Conservation (phyloP, 1,140 invertebrate species). For the Diorhabda carinulata region DNA sequence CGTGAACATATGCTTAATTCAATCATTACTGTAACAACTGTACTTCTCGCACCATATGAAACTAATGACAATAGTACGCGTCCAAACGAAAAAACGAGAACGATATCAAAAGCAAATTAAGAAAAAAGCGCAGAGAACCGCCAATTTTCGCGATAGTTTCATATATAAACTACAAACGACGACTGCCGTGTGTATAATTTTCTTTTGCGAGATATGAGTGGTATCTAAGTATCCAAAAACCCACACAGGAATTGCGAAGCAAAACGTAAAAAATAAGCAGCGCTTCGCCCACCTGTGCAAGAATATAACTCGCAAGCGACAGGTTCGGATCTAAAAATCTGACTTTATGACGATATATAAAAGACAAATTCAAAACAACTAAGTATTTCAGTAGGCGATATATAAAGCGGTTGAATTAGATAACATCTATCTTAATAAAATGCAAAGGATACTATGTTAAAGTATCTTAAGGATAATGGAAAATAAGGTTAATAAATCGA, state of each 20-base stretch:
- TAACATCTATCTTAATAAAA: not conserved
- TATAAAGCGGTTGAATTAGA: not conserved
- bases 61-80: too few relatives aligned
- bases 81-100: not conserved
- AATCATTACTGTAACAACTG: not conserved
- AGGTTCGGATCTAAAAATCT: constrained; percentile 4
- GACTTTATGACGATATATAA: not conserved
- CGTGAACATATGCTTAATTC: not conserved
- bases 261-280: constrained; percentile 13
- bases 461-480: not conserved
- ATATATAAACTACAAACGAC: not conserved
- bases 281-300: constrained; percentile 17
- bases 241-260: constrained; percentile 19
- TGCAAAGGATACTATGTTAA: not conserved
- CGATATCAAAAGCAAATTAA: not conserved
- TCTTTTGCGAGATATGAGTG: constrained; percentile 18
- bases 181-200: constrained; percentile 16
- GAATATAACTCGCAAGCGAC: constrained; percentile 5
- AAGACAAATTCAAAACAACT: not conserved
- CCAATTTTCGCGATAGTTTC: not conserved
- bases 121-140: not conserved
- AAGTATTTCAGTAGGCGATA: not conserved
- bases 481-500: not conserved
- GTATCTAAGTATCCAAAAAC: constrained; percentile 15
- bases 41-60: not conserved